These are phyloP conservation scores for Tiliacea aurago DNA, from an alignment of 2,888 invertebrate genomes.

Conservation along the genomic window DNA sequence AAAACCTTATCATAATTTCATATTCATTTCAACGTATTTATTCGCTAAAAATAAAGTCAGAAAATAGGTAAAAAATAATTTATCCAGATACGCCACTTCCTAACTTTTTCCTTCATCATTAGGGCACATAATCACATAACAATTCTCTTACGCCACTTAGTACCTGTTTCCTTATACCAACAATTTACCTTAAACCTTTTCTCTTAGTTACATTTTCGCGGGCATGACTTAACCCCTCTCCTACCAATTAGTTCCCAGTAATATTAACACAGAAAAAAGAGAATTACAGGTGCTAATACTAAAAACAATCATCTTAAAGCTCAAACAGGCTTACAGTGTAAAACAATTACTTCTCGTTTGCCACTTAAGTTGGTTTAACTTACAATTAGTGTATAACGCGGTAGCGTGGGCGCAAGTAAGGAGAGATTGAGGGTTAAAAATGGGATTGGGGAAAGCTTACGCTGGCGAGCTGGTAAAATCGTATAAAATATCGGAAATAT, in stretches of 20 bases:
- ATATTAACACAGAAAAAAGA: conserved; percentile 55
- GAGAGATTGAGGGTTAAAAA: conserved; percentile 3
- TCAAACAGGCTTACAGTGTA: conserved; percentile 75
- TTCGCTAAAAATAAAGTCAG: background rate
- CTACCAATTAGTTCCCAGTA: conserved; percentile 53
- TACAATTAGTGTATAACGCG: conserved; percentile 77
- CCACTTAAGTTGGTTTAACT: conserved; percentile 78
- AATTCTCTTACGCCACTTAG: background rate
- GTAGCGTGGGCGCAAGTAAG: conserved; percentile 56
- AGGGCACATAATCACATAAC: background rate
- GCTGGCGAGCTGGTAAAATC: background rate
- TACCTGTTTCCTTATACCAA: background rate
- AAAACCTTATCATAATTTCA: background rate
- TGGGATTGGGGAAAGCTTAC: background rate
- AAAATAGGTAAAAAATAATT: background rate
- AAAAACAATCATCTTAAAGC: conserved; percentile 71
- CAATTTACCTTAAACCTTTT: background rate
- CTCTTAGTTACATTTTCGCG: background rate
- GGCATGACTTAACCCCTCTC: conserved; percentile 44
- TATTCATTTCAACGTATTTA: background rate
- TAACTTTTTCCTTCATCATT: background rate
- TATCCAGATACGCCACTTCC: no score
- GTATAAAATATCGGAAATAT: background rate
- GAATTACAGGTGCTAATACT: conserved; percentile 67
- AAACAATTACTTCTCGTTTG: conserved; percentile 84